These are phyloP conservation scores for Ochropleura plecta DNA, from an alignment of 2,888 invertebrate genomes.

Conservation along the genomic window DNA sequence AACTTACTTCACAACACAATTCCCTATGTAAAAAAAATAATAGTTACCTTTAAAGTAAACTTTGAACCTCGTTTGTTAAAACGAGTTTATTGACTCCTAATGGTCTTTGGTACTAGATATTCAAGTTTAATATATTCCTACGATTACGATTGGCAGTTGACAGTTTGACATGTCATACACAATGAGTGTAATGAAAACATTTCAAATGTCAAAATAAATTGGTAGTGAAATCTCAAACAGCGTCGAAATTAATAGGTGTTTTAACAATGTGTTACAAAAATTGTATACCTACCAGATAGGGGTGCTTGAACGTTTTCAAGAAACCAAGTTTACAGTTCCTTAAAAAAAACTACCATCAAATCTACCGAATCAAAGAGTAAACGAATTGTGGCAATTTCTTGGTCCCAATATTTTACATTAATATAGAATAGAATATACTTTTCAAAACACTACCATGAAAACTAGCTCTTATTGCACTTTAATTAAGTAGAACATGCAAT, in stretches of 20 bases:
- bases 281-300: too few relatives aligned
- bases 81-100: constrained; percentile 27
- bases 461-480: too few relatives aligned
- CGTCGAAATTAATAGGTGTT: constrained; percentile 15
- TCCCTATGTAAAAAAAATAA: not conserved
- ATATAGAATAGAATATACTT: too few relatives aligned
- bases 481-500: too few relatives aligned
- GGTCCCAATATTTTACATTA: too few relatives aligned
- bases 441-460: too few relatives aligned
- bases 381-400: too few relatives aligned
- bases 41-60: not conserved
- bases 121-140: constrained; percentile 13
- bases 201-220: not conserved
- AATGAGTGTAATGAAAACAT: constrained; percentile 29
- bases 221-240: not conserved
- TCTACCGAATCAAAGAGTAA: too few relatives aligned
- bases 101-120: constrained; percentile 7
- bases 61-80: constrained; percentile 2
- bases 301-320: too few relatives aligned
- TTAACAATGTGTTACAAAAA: not conserved
- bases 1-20: not conserved
- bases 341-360: too few relatives aligned
- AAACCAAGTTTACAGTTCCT: too few relatives aligned
- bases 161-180: constrained; percentile 18
- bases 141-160: not conserved